Evolutionary conservation across 2,113 vertebrate genomes (phyloP).

Genomic region (Cranoglanis bouderius): DNA sequence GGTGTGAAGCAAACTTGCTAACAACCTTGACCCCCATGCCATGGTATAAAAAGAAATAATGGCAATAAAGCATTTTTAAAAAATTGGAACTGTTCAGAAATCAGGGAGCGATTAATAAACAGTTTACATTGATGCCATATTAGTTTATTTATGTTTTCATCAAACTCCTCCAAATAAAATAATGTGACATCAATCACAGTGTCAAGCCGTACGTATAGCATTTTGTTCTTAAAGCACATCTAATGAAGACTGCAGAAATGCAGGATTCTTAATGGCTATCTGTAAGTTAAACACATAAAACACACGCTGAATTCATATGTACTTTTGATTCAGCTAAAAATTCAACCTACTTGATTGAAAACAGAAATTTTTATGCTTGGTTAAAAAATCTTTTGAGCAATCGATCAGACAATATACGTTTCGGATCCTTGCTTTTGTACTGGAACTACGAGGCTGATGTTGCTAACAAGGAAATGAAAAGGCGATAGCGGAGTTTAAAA

Average conservation of each 20-base stretch:
- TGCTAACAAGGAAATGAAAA: background rate
- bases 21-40: background rate
- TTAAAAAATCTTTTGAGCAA: background rate
- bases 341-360: background rate
- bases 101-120: background rate
- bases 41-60: background rate
- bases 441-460: background rate
- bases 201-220: background rate
- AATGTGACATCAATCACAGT: background rate
- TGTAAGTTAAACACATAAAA: background rate
- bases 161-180: background rate
- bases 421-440: background rate
- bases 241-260: background rate
- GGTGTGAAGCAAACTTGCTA: too few species aligned
- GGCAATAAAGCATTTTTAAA: background rate
- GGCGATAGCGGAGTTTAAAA: background rate
- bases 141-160: background rate
- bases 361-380: background rate
- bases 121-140: too few species aligned
- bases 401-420: background rate
- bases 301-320: background rate
- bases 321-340: background rate
- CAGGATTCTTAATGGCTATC: background rate
- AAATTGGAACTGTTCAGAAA: background rate
- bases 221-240: background rate